phyloP scores from a whole-genome alignment of 2,797 vertebrate genomes.

The Crypturellus tataupa region DNA sequence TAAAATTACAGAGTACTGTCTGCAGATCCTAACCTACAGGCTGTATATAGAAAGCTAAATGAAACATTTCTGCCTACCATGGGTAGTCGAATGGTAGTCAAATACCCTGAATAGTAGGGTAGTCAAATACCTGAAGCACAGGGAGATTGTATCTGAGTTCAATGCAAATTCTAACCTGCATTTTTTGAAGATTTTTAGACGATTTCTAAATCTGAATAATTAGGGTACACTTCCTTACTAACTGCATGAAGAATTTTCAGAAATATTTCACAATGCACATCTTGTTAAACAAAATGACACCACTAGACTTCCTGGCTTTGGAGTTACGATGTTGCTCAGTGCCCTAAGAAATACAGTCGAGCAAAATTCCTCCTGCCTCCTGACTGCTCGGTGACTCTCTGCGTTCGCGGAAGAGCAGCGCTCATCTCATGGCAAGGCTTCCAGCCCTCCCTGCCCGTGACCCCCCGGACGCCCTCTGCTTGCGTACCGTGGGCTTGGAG shows the following conservation, averaged over 20 bases:
- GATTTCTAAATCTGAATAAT: background rate
- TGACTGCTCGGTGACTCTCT: background rate
- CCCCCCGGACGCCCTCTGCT: conserved; percentile 11
- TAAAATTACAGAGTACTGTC: conserved; percentile 70
- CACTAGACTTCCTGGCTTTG: background rate
- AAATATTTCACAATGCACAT: background rate
- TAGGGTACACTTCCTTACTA: background rate
- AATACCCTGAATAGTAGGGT: too few species aligned
- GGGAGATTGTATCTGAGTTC: background rate
- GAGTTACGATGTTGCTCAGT: background rate
- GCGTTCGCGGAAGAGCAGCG: background rate
- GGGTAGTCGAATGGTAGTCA: background rate
- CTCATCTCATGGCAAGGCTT: background rate
- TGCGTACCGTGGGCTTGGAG: background rate
- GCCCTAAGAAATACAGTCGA: background rate
- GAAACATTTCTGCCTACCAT: conserved; percentile 50
- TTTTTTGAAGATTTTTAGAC: background rate
- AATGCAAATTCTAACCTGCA: background rate
- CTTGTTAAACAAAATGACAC: background rate
- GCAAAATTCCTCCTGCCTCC: background rate
- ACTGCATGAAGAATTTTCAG: background rate
- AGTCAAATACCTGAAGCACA: conserved; percentile 7
- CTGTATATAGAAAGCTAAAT: conserved; percentile 74
- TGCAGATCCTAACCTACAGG: conserved; percentile 60
- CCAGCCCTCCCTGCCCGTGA: background rate